Conservation (phyloP, 1,140 invertebrate genomes). For the Penaeus chinensis region DNA sequence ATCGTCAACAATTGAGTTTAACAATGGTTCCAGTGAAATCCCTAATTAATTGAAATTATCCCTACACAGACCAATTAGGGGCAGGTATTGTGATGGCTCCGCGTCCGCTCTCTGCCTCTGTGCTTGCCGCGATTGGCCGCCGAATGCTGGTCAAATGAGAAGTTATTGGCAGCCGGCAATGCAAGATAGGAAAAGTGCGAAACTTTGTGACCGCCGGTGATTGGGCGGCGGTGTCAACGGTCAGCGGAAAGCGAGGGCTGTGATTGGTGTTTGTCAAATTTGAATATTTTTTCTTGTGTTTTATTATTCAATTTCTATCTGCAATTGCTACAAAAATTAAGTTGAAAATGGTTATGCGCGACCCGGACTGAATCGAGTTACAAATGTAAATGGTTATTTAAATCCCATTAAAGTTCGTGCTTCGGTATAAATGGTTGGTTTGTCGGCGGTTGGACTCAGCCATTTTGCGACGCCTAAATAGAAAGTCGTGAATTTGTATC, state of each 20-base stretch:
- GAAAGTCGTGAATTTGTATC: too few relatives aligned
- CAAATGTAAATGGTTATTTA: slow-evolving; percentile 53
- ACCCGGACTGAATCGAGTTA: slow-evolving; percentile 26
- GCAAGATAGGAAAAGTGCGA: slow-evolving; percentile 4
- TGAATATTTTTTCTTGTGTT: not conserved
- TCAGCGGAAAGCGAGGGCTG: not conserved
- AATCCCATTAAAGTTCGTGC: slow-evolving; percentile 27
- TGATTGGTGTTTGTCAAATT: not conserved
- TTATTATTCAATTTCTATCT: slow-evolving; percentile 9
- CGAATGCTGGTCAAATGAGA: too few relatives aligned
- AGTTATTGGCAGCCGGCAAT: too few relatives aligned
- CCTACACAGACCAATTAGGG: slow-evolving; percentile 51
- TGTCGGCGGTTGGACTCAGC: not conserved
- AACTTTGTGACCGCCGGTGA: slow-evolving; percentile 13
- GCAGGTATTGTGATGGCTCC: slow-evolving; percentile 33
- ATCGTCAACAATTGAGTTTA: slow-evolving; percentile 12
- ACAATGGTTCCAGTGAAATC: slow-evolving; percentile 44
- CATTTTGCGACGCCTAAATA: not conserved
- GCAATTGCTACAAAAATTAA: slow-evolving; percentile 15
- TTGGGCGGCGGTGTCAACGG: slow-evolving; percentile 32
- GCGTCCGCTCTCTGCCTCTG: not conserved
- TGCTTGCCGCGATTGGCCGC: too few relatives aligned
- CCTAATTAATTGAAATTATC: slow-evolving; percentile 59
- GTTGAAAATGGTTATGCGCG: slow-evolving; percentile 19
- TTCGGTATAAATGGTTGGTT: not conserved